These are phyloP conservation scores for Chaetorhynchus papuensis DNA, from an alignment of 2,113 vertebrate species.

Conservation along the genomic window DNA sequence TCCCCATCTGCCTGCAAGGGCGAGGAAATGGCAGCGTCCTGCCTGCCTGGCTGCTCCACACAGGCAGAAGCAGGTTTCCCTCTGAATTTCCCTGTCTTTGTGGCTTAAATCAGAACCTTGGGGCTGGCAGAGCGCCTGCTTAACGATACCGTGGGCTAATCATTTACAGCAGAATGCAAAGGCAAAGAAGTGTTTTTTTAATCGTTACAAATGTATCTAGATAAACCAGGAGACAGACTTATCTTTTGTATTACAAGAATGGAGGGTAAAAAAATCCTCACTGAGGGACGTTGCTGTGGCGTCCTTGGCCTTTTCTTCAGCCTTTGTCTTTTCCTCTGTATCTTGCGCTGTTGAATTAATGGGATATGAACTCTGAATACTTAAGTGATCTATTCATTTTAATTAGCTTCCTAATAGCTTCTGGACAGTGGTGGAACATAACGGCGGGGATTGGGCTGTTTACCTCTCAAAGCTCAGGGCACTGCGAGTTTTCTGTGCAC, in stretches of 20 bases:
- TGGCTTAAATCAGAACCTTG: not conserved
- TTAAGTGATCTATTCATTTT: slow-evolving; percentile 52
- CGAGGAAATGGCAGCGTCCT: not conserved
- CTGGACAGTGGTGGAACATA: slow-evolving; percentile 25
- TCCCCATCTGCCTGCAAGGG: not conserved
- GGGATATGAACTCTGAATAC: slow-evolving; percentile 52
- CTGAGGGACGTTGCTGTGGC: not conserved
- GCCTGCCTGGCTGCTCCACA: not conserved
- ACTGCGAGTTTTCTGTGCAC: not conserved
- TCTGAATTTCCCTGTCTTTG: not conserved
- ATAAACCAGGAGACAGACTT: slow-evolving; percentile 43
- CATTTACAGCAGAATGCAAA: slow-evolving; percentile 9
- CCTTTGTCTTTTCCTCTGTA: slow-evolving; percentile 33
- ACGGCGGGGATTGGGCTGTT: not conserved
- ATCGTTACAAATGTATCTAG: slow-evolving; percentile 56
- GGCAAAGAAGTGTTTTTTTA: slow-evolving; percentile 3
- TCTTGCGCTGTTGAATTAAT: slow-evolving; percentile 32
- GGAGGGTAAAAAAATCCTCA: not conserved
- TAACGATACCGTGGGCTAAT: not conserved
- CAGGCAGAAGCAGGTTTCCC: not conserved
- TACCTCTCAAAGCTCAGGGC: not conserved
- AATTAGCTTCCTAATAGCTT: slow-evolving; percentile 61
- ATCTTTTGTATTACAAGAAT: slow-evolving; percentile 43
- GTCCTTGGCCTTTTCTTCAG: slow-evolving; percentile 55
- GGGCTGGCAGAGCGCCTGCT: not conserved